Evolutionary conservation across 2,797 vertebrate genomes (phyloP).

Genomic region (Liparis tanakae): DNA sequence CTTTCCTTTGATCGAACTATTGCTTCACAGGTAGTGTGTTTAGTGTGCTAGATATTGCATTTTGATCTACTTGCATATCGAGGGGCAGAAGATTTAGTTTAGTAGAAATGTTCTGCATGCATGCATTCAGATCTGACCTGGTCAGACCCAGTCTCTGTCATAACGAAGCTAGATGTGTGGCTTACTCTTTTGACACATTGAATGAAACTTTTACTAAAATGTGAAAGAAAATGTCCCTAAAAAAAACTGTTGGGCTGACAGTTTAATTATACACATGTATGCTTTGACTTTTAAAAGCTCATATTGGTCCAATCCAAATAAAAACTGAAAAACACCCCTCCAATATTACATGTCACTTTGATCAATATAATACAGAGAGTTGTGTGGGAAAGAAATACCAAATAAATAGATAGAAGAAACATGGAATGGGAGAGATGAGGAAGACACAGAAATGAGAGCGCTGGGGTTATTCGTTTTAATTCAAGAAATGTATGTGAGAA

Average conservation of each 20-base stretch:
- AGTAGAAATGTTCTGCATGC: not conserved
- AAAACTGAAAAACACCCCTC: not conserved
- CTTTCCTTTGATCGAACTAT: not conserved
- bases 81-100: not conserved
- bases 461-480: not conserved
- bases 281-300: not conserved
- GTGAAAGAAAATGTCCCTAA: too few relatives aligned
- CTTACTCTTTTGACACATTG: not conserved
- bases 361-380: not conserved
- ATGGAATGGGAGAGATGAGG: not conserved
- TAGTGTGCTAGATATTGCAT: not conserved
- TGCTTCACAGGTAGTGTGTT: not conserved
- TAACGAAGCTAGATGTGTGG: too few relatives aligned
- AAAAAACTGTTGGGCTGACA: not conserved
- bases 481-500: conserved; percentile 40
- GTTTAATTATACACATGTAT: not conserved
- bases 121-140: not conserved
- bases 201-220: not conserved
- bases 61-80: not conserved
- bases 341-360: too few relatives aligned
- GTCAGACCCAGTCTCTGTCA: not conserved
- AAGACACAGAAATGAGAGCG: not conserved
- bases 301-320: not conserved
- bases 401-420: not conserved
- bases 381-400: not conserved